phyloP scores from a whole-genome alignment of 2,888 invertebrate species.

The Epirrhoe tristata region DNA sequence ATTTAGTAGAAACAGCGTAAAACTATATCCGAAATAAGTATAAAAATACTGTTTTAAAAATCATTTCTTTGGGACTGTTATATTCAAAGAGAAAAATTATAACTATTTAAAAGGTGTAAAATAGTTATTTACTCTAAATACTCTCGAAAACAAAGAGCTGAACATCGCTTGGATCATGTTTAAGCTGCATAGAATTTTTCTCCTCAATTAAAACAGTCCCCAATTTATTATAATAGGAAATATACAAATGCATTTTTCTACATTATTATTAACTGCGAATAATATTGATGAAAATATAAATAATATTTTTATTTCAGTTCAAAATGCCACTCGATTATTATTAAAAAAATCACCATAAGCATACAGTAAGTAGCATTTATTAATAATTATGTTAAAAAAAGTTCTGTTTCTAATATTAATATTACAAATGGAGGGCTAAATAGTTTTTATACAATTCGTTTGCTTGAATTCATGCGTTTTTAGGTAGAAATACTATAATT shows the following conservation, averaged over 20 bases:
- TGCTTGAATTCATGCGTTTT: no score
- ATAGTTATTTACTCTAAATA: no score
- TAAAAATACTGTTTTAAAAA: constrained; percentile 78
- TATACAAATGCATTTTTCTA: constrained; percentile 33
- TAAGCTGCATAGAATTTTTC: constrained; percentile 23
- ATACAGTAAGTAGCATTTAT: background rate
- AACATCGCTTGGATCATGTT: no score
- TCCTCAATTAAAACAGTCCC: constrained; percentile 45
- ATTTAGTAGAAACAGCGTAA: constrained; percentile 77
- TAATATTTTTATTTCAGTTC: constrained; percentile 8
- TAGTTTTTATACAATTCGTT: no score
- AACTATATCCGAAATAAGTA: constrained; percentile 78
- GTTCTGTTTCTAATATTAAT: background rate
- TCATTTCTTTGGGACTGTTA: constrained; percentile 44
- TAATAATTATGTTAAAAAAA: background rate
- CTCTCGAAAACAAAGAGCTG: background rate
- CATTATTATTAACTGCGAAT: constrained; percentile 12
- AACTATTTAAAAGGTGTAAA: background rate
- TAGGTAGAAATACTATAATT: no score
- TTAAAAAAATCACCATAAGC: background rate
- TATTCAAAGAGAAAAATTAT: constrained; percentile 47
- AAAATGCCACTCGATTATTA: background rate
- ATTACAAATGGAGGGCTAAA: no score
- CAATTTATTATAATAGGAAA: constrained; percentile 18
- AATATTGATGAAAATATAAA: background rate